Evolutionary conservation across 1,140 invertebrate species (phyloP).

Genomic region (Oncopeltus fasciatus): DNA sequence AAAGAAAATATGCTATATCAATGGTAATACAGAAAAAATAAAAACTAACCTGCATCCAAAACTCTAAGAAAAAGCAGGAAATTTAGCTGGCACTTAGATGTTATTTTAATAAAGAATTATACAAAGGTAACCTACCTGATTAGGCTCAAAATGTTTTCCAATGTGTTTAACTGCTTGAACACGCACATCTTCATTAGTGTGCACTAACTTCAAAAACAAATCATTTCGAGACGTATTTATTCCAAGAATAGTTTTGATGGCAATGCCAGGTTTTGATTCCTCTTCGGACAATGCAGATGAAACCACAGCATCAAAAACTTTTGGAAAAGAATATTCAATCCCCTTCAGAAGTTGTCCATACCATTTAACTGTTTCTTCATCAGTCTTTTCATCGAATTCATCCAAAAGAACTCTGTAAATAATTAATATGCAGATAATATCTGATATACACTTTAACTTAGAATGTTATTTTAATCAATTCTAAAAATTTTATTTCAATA

Average conservation of each 20-base stretch:
- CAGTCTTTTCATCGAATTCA: conserved; percentile 27
- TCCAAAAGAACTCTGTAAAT: conserved; percentile 12
- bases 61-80: no score
- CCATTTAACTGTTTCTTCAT: conserved; percentile 28
- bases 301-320: conserved; percentile 39
- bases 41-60: no score
- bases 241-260: conserved; percentile 27
- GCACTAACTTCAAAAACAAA: conserved; percentile 50
- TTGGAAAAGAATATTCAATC: conserved; percentile 47
- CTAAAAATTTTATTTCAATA: no score
- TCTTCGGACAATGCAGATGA: not conserved
- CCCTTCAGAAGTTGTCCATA: conserved; percentile 35
- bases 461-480: no score
- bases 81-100: no score
- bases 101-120: no score
- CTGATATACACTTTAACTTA: conserved; percentile 6
- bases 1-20: no score
- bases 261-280: conserved; percentile 5
- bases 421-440: not conserved
- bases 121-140: not conserved
- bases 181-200: conserved; percentile 42
- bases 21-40: no score
- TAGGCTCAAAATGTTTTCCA: conserved; percentile 33
- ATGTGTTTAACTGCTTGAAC: conserved; percentile 43
- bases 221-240: conserved; percentile 26